These are phyloP conservation scores for Aphidius colemani DNA, from an alignment of 2,888 invertebrate genomes.

Conservation along the genomic window DNA sequence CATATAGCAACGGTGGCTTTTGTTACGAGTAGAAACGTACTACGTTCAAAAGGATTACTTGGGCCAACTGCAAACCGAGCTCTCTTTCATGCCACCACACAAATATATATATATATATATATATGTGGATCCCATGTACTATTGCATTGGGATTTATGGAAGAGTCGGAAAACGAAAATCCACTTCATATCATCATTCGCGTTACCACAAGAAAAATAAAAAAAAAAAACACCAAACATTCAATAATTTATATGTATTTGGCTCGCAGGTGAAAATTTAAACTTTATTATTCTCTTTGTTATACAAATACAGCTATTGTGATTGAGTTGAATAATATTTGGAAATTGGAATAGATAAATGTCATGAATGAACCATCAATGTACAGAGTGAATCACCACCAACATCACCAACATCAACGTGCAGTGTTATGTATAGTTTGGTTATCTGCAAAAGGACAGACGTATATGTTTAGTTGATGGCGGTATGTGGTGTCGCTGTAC, in stretches of 20 bases:
- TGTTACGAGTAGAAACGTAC: constrained; percentile 35
- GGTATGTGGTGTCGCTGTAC: constrained; percentile 57
- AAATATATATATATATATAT: too few species aligned
- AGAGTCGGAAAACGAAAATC: constrained; percentile 23
- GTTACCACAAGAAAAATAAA: not conserved
- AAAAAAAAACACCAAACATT: not conserved
- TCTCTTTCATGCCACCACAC: constrained; percentile 17
- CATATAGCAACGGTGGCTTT: constrained; percentile 35
- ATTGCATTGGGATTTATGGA: constrained; percentile 34
- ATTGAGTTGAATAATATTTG: not conserved
- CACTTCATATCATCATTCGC: constrained; percentile 10
- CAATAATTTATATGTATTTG: too few species aligned
- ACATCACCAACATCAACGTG: constrained; percentile 3
- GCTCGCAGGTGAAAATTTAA: not conserved
- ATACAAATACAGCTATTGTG: too few species aligned
- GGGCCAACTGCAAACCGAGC: constrained; percentile 14
- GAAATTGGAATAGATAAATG: not conserved
- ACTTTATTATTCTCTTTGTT: not conserved
- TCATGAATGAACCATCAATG: not conserved
- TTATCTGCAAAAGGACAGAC: constrained; percentile 59
- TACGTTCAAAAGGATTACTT: constrained; percentile 37
- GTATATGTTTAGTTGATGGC: constrained; percentile 55
- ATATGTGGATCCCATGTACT: constrained; percentile 8
- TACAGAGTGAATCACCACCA: not conserved
- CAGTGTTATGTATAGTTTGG: constrained; percentile 34